phyloP scores from a whole-genome alignment of 2,888 invertebrate genomes.

The Glyphotaelius pellucidus region DNA sequence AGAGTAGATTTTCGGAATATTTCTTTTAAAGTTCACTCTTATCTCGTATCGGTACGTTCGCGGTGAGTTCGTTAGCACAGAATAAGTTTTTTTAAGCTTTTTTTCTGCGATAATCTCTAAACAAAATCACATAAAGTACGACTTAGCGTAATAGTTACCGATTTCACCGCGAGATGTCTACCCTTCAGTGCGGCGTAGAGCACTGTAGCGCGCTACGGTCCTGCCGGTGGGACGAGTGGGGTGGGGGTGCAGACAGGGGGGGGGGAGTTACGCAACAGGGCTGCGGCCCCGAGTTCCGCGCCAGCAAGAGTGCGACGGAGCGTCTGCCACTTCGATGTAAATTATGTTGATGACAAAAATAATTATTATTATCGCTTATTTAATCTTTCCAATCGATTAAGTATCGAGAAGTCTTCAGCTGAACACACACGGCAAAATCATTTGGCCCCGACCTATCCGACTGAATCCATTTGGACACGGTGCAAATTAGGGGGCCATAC shows the following conservation, averaged over 20 bases:
- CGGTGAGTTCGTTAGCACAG: constrained; percentile 20
- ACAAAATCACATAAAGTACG: constrained; percentile 37
- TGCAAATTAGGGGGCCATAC: no score
- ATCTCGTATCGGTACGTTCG: constrained; percentile 3
- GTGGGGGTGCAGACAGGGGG: constrained; percentile 28
- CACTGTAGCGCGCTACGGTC: constrained; percentile 49
- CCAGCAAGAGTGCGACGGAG: constrained; percentile 9
- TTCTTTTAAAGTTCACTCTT: constrained; percentile 11
- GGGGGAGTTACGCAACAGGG: constrained; percentile 59
- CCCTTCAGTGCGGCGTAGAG: constrained; percentile 55
- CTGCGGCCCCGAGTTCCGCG: constrained; percentile 54
- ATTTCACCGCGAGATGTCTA: constrained; percentile 49
- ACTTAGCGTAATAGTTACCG: constrained; percentile 31
- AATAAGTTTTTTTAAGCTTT: constrained; percentile 10
- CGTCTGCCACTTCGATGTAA: constrained; percentile 2
- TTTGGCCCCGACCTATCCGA: no score
- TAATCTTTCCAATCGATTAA: no score
- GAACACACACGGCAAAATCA: no score
- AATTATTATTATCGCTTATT: no score
- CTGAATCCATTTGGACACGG: no score
- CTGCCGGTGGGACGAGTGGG: not conserved
- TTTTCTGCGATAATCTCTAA: constrained; percentile 11
- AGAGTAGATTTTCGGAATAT: constrained; percentile 20
- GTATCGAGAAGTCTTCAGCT: no score
- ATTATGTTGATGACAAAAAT: not conserved